A percentile compares a stretch with the other conserved stretches of the same genome.
Conservation (phyloP, 2,888 invertebrate genomes). For the Acleris laterana region DNA sequence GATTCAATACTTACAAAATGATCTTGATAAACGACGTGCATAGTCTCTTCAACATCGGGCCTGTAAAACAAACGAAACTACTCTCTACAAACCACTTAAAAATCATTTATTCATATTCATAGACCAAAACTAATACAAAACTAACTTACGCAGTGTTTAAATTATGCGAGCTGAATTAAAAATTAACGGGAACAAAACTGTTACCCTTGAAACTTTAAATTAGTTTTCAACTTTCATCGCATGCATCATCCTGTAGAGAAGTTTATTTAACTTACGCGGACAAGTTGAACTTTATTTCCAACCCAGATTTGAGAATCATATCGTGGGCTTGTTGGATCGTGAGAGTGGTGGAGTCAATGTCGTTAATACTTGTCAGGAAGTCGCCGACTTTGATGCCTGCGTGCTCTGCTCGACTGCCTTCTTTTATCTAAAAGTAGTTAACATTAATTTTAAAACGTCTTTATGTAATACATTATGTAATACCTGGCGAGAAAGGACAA, state of each 20-base stretch:
- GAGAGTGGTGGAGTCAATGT: slow-evolving; percentile 48
- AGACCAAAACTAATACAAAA: no score
- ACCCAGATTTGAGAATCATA: slow-evolving; percentile 52
- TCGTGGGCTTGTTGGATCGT: slow-evolving; percentile 56
- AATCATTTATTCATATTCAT: neutral
- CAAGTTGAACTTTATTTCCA: slow-evolving; percentile 51
- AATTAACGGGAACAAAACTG: slow-evolving; percentile 44
- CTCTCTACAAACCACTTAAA: neutral
- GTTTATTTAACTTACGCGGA: slow-evolving; percentile 46
- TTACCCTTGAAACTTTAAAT: slow-evolving; percentile 63
- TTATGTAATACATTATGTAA: no score
- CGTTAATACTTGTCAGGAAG: slow-evolving; percentile 50
- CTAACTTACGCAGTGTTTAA: neutral
- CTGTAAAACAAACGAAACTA: slow-evolving; percentile 42
- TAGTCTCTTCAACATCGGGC: slow-evolving; percentile 52
- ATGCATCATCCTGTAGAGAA: slow-evolving; percentile 22
- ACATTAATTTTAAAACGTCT: neutral
- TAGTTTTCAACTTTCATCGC: slow-evolving; percentile 48
- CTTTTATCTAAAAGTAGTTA: slow-evolving; percentile 48
- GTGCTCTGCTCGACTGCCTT: slow-evolving; percentile 51
- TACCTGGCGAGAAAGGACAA: no score
- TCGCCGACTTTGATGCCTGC: slow-evolving; percentile 55
- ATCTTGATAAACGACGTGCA: slow-evolving; percentile 53
- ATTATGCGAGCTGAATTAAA: slow-evolving; percentile 4
- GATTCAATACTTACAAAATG: slow-evolving; percentile 46